phyloP scores from a whole-genome alignment of 2,797 vertebrate genomes.

The Geotrypetes seraphini region DNA sequence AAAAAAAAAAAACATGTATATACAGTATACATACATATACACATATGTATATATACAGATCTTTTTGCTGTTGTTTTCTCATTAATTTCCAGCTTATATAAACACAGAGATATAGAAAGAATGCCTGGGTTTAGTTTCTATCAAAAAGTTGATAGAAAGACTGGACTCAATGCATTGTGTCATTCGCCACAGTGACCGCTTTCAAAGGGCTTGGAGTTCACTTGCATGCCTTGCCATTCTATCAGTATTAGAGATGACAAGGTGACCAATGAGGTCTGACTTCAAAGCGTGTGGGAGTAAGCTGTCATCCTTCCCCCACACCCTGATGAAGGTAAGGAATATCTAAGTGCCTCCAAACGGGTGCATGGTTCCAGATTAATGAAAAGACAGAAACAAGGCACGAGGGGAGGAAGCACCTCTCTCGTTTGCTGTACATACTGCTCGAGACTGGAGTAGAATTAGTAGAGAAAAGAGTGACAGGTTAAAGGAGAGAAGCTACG shows the following conservation, averaged over 20 bases:
- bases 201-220: slow-evolving; percentile 24
- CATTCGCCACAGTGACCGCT: not conserved
- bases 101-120: too few species aligned
- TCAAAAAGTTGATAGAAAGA: not conserved
- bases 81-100: too few species aligned
- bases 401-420: slow-evolving; percentile 42
- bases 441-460: slow-evolving; percentile 26
- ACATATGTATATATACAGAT: too few species aligned
- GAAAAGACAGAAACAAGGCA: slow-evolving; percentile 48
- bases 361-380: slow-evolving; percentile 55
- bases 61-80: too few species aligned
- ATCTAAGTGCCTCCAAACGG: slow-evolving; percentile 45
- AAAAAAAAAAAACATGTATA: too few species aligned
- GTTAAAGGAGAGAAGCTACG: slow-evolving; percentile 22
- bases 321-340: slow-evolving; percentile 39
- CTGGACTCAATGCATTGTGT: not conserved
- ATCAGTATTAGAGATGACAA: slow-evolving; percentile 47
- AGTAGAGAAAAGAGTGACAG: slow-evolving; percentile 50
- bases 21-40: too few species aligned
- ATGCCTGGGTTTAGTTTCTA: not conserved
- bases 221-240: slow-evolving; percentile 24
- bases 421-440: slow-evolving; percentile 34
- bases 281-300: slow-evolving; percentile 43
- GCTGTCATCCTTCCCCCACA: slow-evolving; percentile 36
- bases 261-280: slow-evolving; percentile 31